Conservation (phyloP, 2,113 vertebrate genomes). For the Rafetus swinhoei region DNA sequence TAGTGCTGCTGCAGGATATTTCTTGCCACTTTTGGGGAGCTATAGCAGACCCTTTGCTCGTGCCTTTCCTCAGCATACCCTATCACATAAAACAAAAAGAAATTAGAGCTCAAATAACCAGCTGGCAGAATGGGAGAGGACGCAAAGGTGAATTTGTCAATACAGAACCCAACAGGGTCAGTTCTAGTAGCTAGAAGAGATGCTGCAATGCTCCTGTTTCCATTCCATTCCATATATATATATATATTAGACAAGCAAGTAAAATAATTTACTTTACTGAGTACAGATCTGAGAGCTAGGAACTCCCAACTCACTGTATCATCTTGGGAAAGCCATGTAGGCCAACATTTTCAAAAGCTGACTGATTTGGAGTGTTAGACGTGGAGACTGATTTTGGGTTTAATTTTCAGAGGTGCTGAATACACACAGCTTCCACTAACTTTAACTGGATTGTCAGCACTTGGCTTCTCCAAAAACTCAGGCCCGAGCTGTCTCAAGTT, state of each 20-base stretch:
- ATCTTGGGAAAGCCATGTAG: slow-evolving; percentile 45
- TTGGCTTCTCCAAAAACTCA: neutral
- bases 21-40: neutral
- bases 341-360: slow-evolving; percentile 28
- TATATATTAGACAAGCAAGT: neutral
- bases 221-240: neutral
- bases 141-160: neutral
- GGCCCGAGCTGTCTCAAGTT: neutral
- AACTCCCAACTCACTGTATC: neutral
- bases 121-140: neutral
- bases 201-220: neutral
- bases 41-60: neutral
- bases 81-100: neutral
- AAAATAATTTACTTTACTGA: neutral
- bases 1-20: neutral
- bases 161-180: neutral
- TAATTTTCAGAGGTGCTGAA: neutral
- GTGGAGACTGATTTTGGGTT: accelerated
- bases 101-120: neutral
- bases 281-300: slow-evolving; percentile 29
- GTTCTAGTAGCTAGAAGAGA: no score
- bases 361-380: slow-evolving; percentile 2
- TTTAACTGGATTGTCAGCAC: neutral
- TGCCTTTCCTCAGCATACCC: neutral
- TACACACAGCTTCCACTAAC: neutral